Evolutionary conservation across 2,888 invertebrate genomes (phyloP).

Genomic region (Hyalella azteca): DNA sequence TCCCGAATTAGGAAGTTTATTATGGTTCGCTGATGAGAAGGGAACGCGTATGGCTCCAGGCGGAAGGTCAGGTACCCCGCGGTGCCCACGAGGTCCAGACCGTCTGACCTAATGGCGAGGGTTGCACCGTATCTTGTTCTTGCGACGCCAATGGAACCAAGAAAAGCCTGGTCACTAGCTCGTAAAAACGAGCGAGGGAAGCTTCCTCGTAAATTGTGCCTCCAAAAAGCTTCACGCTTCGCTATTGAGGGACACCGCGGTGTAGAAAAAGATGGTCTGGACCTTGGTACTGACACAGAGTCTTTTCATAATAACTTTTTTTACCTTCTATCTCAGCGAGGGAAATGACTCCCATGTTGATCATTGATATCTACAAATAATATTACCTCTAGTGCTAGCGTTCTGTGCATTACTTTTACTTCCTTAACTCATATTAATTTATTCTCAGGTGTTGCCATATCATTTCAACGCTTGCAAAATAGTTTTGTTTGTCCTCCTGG

Average conservation of each 20-base stretch:
- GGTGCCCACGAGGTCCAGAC: not conserved
- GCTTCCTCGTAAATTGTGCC: constrained; percentile 30
- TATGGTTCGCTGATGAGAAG: not conserved
- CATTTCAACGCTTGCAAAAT: no score
- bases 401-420: no score
- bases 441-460: no score
- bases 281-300: no score
- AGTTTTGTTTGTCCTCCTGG: no score
- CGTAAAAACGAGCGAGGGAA: constrained; percentile 35
- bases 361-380: no score
- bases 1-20: constrained; percentile 18
- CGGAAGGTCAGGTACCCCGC: not conserved
- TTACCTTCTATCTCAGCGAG: no score
- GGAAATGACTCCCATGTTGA: no score
- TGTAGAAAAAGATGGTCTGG: not conserved
- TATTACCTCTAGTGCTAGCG: no score
- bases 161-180: constrained; percentile 30
- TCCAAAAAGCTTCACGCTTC: constrained; percentile 34
- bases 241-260: not conserved
- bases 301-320: no score
- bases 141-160: not conserved
- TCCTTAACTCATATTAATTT: no score
- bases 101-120: not conserved
- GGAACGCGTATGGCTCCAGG: not conserved
- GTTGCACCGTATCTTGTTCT: not conserved